Base-by-base conservation (phyloP, 2,888 invertebrate species). In the Hypomecis atomaria region DNA sequence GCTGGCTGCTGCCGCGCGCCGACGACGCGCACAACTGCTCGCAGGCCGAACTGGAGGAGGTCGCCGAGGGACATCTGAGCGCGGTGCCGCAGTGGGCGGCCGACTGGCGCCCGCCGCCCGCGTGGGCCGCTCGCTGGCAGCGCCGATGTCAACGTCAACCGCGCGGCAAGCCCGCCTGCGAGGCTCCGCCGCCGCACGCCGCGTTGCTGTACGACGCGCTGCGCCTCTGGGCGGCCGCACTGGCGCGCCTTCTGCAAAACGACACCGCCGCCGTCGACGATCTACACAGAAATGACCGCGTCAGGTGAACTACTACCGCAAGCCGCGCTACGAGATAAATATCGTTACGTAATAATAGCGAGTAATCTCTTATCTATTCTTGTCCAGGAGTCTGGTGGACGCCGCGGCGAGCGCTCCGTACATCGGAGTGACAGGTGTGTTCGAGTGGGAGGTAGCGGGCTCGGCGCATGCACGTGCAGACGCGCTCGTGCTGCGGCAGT, bases 381-480 rank as follows among this genome's bases (percentile, higher is more conserved):
- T 11, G 10, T 4, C 4, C 77, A 89, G 89, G 52, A 71, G 70
- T 6, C 72, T 86, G 6, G 74, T 86, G 42, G 69, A 76, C 36
- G 77, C 83, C 65, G 84, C 78, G 0, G 82, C 78, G 0, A 55
- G 70, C 4, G 56, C 62, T 0, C 70, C 78, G 13, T 85, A 78
- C 74, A 65, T 56, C 3, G 90, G 90, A 0, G 69, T 89, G 36
- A 90, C 91, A 36, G 91, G 91, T 0, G 60, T 60, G 6, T 86
- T 88, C 70, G 67, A 76, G 44, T 91, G 90, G 90, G 71, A 62
- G 37, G 96, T 95, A 95, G 95, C 95, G 95, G 38, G 94, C 95
- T 95, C 6, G 96, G 96, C 81, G 95, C 59, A 96, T 0, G 96
- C 96, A 96, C 81, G 95, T 38, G 34, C 33, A 42, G 71, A 62